These are phyloP conservation scores for Acronicta alni DNA, from an alignment of 2,888 invertebrate genomes.

Conservation along the genomic window DNA sequence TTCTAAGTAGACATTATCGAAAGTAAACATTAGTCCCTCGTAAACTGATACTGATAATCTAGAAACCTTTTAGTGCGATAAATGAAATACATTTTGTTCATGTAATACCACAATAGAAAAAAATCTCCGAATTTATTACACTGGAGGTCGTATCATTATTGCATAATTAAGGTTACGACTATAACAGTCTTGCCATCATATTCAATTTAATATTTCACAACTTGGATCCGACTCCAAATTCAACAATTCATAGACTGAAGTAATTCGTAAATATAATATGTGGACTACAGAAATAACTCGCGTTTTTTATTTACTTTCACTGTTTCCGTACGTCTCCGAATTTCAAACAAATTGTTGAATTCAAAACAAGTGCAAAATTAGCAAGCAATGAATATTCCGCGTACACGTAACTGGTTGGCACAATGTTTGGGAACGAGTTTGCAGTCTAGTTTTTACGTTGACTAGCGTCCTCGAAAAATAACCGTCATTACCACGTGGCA, in stretches of 20 bases:
- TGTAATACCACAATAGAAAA: conserved; percentile 11
- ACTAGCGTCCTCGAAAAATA: conserved; percentile 83
- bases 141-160: conserved; percentile 26
- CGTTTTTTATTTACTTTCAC: conserved; percentile 62
- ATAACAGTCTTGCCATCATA: conserved; percentile 48
- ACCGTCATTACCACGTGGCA: conserved; percentile 77
- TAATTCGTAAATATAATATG: conserved; percentile 58
- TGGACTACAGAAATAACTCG: conserved; percentile 54
- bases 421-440: conserved; percentile 73
- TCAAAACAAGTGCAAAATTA: conserved; percentile 64
- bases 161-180: conserved; percentile 38
- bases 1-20: conserved; percentile 46
- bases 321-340: conserved; percentile 53
- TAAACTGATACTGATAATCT: conserved; percentile 49
- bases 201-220: conserved; percentile 65
- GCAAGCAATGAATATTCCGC: conserved; percentile 61
- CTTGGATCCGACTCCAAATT: conserved; percentile 57
- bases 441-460: conserved; percentile 76
- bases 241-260: conserved; percentile 56
- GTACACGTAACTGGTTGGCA: conserved; percentile 43
- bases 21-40: conserved; percentile 39
- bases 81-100: conserved; percentile 17
- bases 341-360: conserved; percentile 53
- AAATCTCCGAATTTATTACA: conserved; percentile 7
- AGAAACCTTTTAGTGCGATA: conserved; percentile 50